Conservation (phyloP, 2,888 invertebrate genomes). For the Cataglyphis cursor region DNA sequence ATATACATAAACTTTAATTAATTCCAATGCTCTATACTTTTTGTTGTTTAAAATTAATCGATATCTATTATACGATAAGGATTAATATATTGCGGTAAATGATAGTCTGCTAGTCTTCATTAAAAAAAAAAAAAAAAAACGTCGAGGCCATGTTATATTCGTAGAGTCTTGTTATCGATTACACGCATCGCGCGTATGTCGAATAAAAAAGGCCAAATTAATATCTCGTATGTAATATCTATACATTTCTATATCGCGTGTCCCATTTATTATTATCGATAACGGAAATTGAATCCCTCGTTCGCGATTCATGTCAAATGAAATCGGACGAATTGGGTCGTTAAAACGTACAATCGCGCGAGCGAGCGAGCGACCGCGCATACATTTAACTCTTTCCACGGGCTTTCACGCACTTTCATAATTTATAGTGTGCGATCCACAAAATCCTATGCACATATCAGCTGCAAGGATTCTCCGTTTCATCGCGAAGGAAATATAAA, state of each 20-base stretch:
- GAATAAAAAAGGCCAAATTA: background rate
- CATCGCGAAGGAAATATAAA: background rate
- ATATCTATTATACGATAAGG: background rate
- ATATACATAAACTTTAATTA: background rate
- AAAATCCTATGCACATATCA: conserved; percentile 39
- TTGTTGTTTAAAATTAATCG: background rate
- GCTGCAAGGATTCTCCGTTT: conserved; percentile 27
- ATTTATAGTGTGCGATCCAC: conserved; percentile 24
- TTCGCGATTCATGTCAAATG: conserved; percentile 18
- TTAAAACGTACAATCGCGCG: conserved; percentile 22
- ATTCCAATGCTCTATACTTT: background rate
- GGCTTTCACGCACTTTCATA: conserved; percentile 56
- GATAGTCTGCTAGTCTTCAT: background rate
- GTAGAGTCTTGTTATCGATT: conserved; percentile 4
- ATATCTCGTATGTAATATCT: background rate
- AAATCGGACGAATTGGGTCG: conserved; percentile 38
- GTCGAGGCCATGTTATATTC: background rate
- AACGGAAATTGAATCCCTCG: conserved; percentile 30
- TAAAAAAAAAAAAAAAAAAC: conserved; percentile 12
- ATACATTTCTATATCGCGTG: conserved; percentile 4
- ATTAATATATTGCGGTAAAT: background rate
- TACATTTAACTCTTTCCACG: conserved; percentile 23
- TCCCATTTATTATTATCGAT: conserved; percentile 23
- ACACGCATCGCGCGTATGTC: background rate
- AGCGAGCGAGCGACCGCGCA: background rate